Evolutionary conservation across 30 jellyfish, hydroid and myxozoan genomes (phyloP).

Genomic region (Mastigias papua): DNA sequence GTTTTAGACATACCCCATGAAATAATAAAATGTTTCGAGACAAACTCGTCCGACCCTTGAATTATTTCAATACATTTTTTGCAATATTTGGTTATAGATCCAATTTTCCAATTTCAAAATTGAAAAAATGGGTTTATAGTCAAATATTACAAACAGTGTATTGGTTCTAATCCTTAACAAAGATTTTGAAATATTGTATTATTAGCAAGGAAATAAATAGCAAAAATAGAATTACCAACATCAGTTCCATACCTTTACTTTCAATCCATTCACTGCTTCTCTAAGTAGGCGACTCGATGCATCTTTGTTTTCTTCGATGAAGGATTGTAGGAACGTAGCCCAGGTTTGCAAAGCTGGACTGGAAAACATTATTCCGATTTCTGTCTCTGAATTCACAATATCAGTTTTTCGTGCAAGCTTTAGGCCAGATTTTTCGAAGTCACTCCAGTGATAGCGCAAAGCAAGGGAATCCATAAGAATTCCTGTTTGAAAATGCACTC

Average conservation of each 20-base stretch:
- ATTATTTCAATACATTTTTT: neutral
- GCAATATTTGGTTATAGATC: neutral
- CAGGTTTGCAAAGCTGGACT: neutral
- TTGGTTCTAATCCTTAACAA: neutral
- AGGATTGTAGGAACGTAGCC: neutral
- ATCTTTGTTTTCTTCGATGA: neutral
- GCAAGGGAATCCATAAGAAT: constrained; percentile 2
- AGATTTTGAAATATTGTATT: neutral
- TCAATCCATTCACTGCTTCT: neutral
- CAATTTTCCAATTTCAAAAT: no score
- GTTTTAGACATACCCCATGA: neutral
- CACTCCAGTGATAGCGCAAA: neutral
- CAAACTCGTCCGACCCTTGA: neutral
- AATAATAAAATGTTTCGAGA: neutral
- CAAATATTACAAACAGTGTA: neutral
- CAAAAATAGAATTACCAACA: neutral
- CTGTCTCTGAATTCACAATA: constrained; percentile 5
- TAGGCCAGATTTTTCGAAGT: neutral
- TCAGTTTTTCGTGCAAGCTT: neutral
- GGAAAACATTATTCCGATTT: constrained; percentile 15
- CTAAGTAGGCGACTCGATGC: constrained; percentile 15
- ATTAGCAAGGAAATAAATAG: neutral
- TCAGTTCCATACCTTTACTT: neutral
- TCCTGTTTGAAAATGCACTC: neutral
- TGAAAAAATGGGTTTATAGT: neutral